Evolutionary conservation across 2,113 vertebrate genomes (phyloP).

Genomic region (Larimichthys polyactis): DNA sequence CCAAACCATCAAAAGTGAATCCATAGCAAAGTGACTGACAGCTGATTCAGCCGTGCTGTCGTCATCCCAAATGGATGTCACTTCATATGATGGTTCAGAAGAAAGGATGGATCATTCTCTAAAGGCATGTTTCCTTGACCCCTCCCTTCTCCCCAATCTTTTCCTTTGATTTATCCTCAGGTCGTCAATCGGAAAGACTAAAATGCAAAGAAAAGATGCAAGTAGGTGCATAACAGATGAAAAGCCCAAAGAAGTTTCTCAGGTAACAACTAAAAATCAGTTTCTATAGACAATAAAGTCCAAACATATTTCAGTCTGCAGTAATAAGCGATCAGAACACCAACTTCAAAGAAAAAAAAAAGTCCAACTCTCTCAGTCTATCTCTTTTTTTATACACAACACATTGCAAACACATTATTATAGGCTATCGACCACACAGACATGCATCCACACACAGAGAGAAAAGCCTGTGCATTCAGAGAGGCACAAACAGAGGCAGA

Average conservation of each 20-base stretch:
- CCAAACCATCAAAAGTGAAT: too few relatives aligned
- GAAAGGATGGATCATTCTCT: background rate
- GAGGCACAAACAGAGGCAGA: conserved; percentile 75
- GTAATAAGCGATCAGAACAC: conserved; percentile 21
- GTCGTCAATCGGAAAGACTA: too few relatives aligned
- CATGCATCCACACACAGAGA: conserved; percentile 18
- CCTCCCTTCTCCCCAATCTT: too few relatives aligned
- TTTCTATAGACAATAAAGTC: conserved; percentile 4
- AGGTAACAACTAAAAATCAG: background rate
- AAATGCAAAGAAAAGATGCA: too few relatives aligned
- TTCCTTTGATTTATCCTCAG: too few relatives aligned
- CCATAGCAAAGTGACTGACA: too few relatives aligned
- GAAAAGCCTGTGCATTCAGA: conserved; percentile 55
- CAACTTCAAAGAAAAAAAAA: background rate
- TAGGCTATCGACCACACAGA: conserved; percentile 17
- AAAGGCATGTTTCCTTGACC: too few relatives aligned
- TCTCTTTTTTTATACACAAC: background rate
- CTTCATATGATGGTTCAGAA: background rate
- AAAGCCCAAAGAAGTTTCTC: background rate
- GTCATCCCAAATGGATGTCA: background rate
- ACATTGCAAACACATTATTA: conserved; percentile 13
- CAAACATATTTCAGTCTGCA: conserved; percentile 14
- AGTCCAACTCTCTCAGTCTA: background rate
- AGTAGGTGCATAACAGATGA: background rate
- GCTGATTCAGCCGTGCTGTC: too few relatives aligned